Conservation (phyloP, 30 jellyfish, hydroid and myxozoan species). For the Cassiopea andromeda region DNA sequence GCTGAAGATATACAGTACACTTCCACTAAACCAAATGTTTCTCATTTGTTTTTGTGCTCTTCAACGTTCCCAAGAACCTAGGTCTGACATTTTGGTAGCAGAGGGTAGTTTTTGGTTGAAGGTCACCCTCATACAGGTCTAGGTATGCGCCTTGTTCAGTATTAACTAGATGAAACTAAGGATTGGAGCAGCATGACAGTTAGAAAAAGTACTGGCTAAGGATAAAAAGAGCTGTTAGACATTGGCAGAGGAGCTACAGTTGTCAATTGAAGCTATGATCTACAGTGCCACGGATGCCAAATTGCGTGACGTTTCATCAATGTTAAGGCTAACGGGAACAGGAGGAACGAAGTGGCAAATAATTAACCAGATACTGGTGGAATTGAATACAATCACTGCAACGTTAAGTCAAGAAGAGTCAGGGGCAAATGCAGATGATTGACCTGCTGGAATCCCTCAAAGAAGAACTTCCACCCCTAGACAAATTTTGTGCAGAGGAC, state of each 20-base stretch:
- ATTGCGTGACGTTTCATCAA: conserved; percentile 14
- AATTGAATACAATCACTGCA: neutral
- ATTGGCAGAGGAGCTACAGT: conserved; percentile 44
- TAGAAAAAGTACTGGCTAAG: neutral
- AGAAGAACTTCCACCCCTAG: conserved; percentile 26
- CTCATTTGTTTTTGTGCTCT: neutral
- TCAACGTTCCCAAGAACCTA: neutral
- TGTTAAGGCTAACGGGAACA: neutral
- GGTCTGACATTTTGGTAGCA: conserved; percentile 64
- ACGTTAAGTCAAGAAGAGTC: neutral
- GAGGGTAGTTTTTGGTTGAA: conserved; percentile 52
- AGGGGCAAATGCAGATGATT: neutral
- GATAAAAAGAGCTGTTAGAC: neutral
- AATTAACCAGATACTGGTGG: neutral
- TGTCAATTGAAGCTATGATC: conserved; percentile 7
- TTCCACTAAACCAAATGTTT: neutral
- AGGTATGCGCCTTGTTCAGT: neutral
- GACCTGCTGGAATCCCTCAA: conserved; percentile 8
- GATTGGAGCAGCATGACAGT: conserved; percentile 1
- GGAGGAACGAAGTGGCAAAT: neutral
- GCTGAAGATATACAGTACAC: neutral
- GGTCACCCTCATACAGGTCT: neutral
- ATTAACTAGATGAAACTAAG: neutral
- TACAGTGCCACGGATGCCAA: conserved; percentile 33
- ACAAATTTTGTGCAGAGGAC: conserved; percentile 4